These are phyloP conservation scores for Ctenodactylus gundi DNA, from an alignment of 2,113 vertebrate species.

Conservation along the genomic window DNA sequence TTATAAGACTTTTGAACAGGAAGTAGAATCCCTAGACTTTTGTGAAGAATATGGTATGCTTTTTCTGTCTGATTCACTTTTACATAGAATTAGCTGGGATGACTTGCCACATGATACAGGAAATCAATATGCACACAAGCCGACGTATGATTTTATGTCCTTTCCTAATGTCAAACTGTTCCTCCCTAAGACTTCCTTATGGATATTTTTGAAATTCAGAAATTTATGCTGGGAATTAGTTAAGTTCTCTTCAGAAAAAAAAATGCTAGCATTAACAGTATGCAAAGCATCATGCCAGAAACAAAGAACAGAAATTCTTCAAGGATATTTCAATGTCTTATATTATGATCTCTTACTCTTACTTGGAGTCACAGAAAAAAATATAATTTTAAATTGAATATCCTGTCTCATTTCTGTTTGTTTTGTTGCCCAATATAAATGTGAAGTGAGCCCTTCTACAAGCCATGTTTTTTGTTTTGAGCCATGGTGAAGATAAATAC, in stretches of 20 bases:
- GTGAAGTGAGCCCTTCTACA: constrained; percentile 8
- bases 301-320: constrained; percentile 40
- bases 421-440: constrained; percentile 50
- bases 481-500: not conserved
- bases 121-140: not conserved
- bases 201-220: not conserved
- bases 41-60: not conserved
- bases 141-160: not conserved
- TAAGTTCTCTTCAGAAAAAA: constrained; percentile 1
- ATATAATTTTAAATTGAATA: constrained; percentile 53
- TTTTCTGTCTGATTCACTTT: not conserved
- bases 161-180: not conserved
- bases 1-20: not conserved
- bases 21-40: not conserved
- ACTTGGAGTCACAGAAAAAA: constrained; percentile 49
- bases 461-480: constrained; percentile 37
- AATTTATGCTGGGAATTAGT: not conserved
- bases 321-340: not conserved
- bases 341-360: constrained; percentile 28
- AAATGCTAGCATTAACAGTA: not conserved
- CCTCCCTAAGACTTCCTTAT: not conserved
- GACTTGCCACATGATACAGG: not conserved
- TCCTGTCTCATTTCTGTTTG: constrained; percentile 10
- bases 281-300: not conserved
- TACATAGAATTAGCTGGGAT: not conserved